Evolutionary conservation across 2,888 invertebrate species (phyloP), one percentile per base, ranked within the genome.

Genomic region (Sialis fuliginosa): DNA sequence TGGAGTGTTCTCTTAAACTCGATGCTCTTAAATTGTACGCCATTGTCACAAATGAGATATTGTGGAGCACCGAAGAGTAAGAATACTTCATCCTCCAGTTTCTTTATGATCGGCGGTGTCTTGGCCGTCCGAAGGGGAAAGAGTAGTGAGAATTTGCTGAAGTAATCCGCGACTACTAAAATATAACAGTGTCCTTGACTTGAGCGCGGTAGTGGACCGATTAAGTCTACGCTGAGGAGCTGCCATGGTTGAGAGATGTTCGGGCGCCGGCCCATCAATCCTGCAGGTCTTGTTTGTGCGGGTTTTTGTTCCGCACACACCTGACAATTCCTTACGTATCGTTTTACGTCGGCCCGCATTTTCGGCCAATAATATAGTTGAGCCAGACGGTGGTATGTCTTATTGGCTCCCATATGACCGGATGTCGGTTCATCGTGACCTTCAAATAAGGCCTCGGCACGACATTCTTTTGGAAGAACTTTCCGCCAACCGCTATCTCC

Each of bases 281-380:
- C 46, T 7, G 46, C 33, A 1, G 34, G 42, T 2, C 39, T 10
- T 22, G 22, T 4, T 22, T 22, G 22, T 4, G 22, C 4, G 22
- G 22, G 22, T 5, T 43, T 43, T 9, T 43, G 13, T 6, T 6
- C 32, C 1, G 22, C 10, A 10, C 35, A 56, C 1, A 41, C 42
- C 6, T 35, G 6, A 37, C 55, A 56, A 4, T 10, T 33, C 3
- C 47, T 30, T 1, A 56, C 53, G 32, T 48, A 54, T 0, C 37
- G 42, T 1, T 45, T 48, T 1, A 55, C 42, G 31, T 55, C 54
- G 5, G 40, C 6, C 22, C 45, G 41, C 51, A 55, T 52, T 8
- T 48, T 32, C 2, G 56, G 56, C 57, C 55, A 57, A 39, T 50
- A 57, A 39, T 50, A 55, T 5, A 33, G 30, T 8, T 44, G 3